A percentile compares a stretch with the other conserved stretches of the same genome.
Evolutionary conservation across 2,113 vertebrate species (phyloP).

Genomic region (Clarias gariepinus): DNA sequence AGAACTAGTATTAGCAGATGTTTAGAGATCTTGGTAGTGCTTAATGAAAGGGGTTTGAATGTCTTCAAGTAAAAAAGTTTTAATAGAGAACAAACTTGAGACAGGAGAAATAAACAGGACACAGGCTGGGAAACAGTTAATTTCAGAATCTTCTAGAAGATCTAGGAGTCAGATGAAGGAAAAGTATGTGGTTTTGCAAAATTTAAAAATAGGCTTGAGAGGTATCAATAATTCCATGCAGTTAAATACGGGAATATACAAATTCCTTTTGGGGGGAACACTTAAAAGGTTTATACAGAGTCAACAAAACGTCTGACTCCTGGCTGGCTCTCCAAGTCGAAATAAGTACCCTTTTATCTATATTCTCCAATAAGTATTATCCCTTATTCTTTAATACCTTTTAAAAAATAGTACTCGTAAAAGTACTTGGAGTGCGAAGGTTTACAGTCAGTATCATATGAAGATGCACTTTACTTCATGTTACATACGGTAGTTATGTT

Average conservation of each 20-base stretch:
- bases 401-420: not conserved
- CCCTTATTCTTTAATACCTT: not conserved
- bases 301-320: not conserved
- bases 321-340: not conserved
- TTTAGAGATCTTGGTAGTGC: not conserved
- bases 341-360: not conserved
- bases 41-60: not conserved
- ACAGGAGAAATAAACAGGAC: not conserved
- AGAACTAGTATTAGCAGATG: slow-evolving; percentile 54
- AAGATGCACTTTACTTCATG: not conserved
- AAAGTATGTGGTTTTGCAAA: not conserved
- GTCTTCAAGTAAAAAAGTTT: not conserved
- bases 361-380: not conserved
- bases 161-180: not conserved
- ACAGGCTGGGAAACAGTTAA: not conserved
- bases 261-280: not conserved
- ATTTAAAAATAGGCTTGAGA: not conserved
- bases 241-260: not conserved
- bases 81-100: not conserved
- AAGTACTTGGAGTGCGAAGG: not conserved
- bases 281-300: not conserved
- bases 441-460: not conserved
- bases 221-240: not conserved
- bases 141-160: not conserved
- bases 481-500: not conserved